phyloP scores from a whole-genome alignment of 2,888 invertebrate genomes.

The Thera obeliscata region DNA sequence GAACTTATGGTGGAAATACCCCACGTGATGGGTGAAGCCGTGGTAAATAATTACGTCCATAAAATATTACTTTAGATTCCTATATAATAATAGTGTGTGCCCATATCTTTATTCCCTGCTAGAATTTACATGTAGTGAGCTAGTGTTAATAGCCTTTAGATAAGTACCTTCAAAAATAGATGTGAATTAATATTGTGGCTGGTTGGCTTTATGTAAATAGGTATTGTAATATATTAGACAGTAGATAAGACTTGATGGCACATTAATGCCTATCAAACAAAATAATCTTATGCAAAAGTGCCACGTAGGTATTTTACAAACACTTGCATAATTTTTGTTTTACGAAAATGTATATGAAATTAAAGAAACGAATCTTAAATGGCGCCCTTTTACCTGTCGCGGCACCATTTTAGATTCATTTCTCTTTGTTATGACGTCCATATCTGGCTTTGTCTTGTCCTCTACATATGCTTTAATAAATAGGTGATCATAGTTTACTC shows the following conservation, averaged over 20 bases:
- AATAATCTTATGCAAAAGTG: not conserved
- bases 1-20: not conserved
- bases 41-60: conserved; percentile 3
- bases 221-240: not conserved
- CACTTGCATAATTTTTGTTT: not conserved
- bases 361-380: no score
- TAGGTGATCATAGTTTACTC: not conserved
- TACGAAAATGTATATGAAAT: no score
- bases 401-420: no score
- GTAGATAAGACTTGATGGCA: not conserved
- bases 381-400: no score
- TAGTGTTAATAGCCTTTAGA: conserved; percentile 16
- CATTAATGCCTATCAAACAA: not conserved
- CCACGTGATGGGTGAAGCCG: not conserved
- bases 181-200: not conserved
- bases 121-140: conserved; percentile 13
- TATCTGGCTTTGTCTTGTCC: not conserved
- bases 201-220: conserved; percentile 7
- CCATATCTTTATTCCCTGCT: not conserved
- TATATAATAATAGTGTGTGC: not conserved
- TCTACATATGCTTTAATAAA: not conserved
- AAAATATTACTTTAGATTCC: not conserved
- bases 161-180: not conserved
- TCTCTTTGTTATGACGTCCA: not conserved
- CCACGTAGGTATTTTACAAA: not conserved